These are phyloP conservation scores for Lasiurus borealis DNA, from an alignment of 2,113 vertebrate species.

Conservation along the genomic window DNA sequence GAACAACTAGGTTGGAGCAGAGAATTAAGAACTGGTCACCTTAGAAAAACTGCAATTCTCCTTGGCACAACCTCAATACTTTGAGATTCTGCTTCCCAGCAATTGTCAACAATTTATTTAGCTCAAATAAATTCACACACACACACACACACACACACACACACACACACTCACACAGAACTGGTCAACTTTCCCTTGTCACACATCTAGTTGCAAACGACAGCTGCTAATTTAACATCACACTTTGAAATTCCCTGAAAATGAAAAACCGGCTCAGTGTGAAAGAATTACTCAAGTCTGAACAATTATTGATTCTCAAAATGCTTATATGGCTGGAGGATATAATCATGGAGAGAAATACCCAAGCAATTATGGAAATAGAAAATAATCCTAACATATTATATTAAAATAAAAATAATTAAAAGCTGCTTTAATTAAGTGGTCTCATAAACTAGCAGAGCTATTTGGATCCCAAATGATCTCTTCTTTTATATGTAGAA, in stretches of 20 bases:
- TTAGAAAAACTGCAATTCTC: too few relatives aligned
- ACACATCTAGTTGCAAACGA: background rate
- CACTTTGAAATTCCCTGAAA: background rate
- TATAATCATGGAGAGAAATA: background rate
- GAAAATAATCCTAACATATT: background rate
- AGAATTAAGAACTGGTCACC: background rate
- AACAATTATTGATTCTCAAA: background rate
- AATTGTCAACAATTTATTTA: too few relatives aligned
- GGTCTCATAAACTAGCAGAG: conserved; percentile 28
- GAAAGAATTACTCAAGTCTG: background rate
- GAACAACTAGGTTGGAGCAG: background rate
- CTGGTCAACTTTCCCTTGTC: background rate
- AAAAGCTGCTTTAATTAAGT: conserved; percentile 48
- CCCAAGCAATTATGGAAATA: background rate
- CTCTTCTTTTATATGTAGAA: conserved; percentile 26
- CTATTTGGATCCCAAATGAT: conserved; percentile 42
- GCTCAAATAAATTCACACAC: too few relatives aligned
- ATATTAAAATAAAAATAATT: conserved; percentile 25
- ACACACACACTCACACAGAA: background rate
- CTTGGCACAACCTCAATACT: too few relatives aligned
- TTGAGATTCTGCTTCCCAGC: too few relatives aligned
- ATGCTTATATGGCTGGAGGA: background rate
- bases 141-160: too few relatives aligned
- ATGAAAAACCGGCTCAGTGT: background rate
- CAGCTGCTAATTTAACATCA: background rate